Conservation (phyloP, 2,888 invertebrate genomes). For the Caenorhabditis afra region DNA sequence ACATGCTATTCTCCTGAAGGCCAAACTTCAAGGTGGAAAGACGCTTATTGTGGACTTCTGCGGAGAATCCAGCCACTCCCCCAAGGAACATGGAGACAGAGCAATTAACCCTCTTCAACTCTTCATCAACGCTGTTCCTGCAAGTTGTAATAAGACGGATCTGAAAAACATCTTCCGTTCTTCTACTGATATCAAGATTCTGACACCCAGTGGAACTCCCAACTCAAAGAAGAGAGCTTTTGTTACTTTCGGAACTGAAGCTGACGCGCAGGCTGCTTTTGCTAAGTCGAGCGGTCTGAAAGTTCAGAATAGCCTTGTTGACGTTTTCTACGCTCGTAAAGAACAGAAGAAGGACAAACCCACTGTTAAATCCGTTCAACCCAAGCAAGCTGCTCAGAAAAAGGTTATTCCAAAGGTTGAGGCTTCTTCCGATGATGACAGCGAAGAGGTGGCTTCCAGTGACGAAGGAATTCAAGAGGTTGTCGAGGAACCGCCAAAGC, state of each 20-base stretch:
- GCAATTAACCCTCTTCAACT: slow-evolving; percentile 67
- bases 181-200: slow-evolving; percentile 59
- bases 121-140: slow-evolving; percentile 62
- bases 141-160: slow-evolving; percentile 32
- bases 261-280: slow-evolving; percentile 72
- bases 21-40: slow-evolving; percentile 53
- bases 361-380: slow-evolving; percentile 14
- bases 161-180: slow-evolving; percentile 62
- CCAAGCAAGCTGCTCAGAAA: slow-evolving; percentile 22
- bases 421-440: slow-evolving; percentile 59
- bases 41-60: slow-evolving; percentile 69
- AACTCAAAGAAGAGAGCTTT: slow-evolving; percentile 60
- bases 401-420: slow-evolving; percentile 26
- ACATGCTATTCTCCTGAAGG: slow-evolving; percentile 52
- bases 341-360: slow-evolving; percentile 1
- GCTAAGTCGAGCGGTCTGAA: slow-evolving; percentile 69
- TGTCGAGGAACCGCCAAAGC: slow-evolving; percentile 61
- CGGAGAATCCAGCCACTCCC: slow-evolving; percentile 52
- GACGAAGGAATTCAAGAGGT: slow-evolving; percentile 72
- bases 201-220: slow-evolving; percentile 20
- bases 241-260: slow-evolving; percentile 69
- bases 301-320: slow-evolving; percentile 57
- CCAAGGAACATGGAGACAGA: slow-evolving; percentile 42
- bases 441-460: slow-evolving; percentile 66
- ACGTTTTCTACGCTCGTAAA: slow-evolving; percentile 62